Evolutionary conservation across 2,888 invertebrate species (phyloP).

Genomic region (Sericinus montela): DNA sequence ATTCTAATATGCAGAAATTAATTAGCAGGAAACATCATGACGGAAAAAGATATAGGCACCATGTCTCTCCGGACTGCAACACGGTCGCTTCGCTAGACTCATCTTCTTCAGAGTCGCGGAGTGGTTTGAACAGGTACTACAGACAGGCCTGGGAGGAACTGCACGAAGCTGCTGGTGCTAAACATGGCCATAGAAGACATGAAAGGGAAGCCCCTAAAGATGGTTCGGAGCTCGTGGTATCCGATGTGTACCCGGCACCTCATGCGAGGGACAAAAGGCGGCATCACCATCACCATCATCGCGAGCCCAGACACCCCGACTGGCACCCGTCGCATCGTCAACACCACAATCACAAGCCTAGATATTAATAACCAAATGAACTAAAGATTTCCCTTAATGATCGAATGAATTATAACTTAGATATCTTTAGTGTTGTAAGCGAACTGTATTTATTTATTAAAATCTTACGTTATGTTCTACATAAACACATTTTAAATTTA

Average conservation of each 20-base stretch:
- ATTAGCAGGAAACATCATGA: conserved; percentile 78
- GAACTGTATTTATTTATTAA: not conserved
- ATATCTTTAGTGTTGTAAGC: not conserved
- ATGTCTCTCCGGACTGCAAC: conserved; percentile 93
- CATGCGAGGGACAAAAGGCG: conserved; percentile 79
- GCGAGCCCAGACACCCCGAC: conserved; percentile 80
- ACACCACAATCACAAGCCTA: conserved; percentile 75
- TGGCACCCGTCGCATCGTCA: conserved; percentile 78
- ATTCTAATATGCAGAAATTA: too few relatives aligned
- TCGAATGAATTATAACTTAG: conserved; percentile 1
- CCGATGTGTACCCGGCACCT: conserved; percentile 78
- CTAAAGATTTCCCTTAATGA: conserved; percentile 21
- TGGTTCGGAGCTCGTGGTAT: conserved; percentile 87
- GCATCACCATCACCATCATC: conserved; percentile 87
- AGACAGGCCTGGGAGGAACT: conserved; percentile 96
- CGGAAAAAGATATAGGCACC: conserved; percentile 92
- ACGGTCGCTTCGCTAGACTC: conserved; percentile 94
- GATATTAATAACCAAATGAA: conserved; percentile 49
- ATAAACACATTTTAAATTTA: not conserved
- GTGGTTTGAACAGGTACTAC: conserved; percentile 92
- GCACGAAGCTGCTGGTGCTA: conserved; percentile 86
- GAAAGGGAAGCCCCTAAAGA: conserved; percentile 82
- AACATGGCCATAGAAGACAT: conserved; percentile 58
- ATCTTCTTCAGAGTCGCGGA: conserved; percentile 90
- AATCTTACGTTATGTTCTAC: not conserved